Evolutionary conservation across 2,113 vertebrate genomes (phyloP).

Genomic region (Hymenochirus boettgeri): DNA sequence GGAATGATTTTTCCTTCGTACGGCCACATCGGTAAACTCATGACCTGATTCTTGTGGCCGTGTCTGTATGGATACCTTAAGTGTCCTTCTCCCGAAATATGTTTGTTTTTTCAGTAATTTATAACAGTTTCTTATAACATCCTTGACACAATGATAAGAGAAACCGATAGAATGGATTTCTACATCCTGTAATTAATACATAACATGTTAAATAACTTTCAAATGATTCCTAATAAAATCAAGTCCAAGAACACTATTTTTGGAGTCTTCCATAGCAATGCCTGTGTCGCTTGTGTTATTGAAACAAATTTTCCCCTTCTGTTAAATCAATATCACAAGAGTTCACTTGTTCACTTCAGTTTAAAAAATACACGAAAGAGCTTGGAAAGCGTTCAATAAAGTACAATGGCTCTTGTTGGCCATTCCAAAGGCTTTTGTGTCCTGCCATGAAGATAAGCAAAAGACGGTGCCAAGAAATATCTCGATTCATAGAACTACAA

Average conservation of each 20-base stretch:
- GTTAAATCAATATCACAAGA: conserved; percentile 25
- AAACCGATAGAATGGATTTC: too few species aligned
- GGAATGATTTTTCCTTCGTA: too few species aligned
- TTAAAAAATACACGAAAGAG: conserved; percentile 35
- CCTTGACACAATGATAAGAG: too few species aligned
- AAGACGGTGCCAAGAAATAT: conserved; percentile 31
- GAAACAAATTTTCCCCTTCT: conserved; percentile 15
- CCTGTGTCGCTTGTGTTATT: conserved; percentile 9
- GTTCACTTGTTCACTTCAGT: conserved; percentile 39
- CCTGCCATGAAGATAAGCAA: conserved; percentile 40
- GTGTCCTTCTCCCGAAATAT: too few species aligned
- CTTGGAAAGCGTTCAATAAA: conserved; percentile 27
- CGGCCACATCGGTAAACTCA: too few species aligned
- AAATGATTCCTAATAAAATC: neutral
- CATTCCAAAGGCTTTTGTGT: conserved; percentile 23
- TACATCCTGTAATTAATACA: too few species aligned
- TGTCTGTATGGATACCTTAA: too few species aligned
- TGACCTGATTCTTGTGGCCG: too few species aligned
- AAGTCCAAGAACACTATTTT: conserved; percentile 25
- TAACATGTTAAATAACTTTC: neutral
- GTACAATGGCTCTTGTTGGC: conserved; percentile 35
- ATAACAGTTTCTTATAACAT: too few species aligned
- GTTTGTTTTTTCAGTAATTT: too few species aligned
- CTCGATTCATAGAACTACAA: conserved; percentile 10
- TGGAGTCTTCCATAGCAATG: conserved; percentile 12